Percentiles rank a stretch among this genome's conserved stretches.
Conservation (phyloP, 2,888 invertebrate species). For the Escarpia spicata region DNA sequence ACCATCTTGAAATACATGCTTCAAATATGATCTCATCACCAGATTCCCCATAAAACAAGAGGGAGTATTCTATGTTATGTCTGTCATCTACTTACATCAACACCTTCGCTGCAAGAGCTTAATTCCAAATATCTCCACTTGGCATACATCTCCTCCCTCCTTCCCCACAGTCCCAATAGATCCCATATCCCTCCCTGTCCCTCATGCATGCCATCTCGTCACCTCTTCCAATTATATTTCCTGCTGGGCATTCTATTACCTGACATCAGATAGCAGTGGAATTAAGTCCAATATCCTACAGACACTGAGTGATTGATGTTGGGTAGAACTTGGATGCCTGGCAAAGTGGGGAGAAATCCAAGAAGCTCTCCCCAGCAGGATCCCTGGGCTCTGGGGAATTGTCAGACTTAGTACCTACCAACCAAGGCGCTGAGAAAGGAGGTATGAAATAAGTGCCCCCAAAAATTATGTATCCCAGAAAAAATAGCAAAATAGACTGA, state of each 20-base stretch:
- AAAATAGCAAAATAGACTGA: too few relatives aligned
- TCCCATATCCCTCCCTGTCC: neutral
- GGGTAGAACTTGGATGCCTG: neutral
- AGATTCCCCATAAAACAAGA: neutral
- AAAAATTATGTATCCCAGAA: too few relatives aligned
- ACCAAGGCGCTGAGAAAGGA: neutral
- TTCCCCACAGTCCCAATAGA: neutral
- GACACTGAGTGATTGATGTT: neutral
- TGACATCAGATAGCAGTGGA: neutral
- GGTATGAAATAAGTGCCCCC: neutral
- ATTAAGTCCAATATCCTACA: neutral
- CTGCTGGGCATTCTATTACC: neutral
- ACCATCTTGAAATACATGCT: neutral
- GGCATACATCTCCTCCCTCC: neutral
- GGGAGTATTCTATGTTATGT: neutral
- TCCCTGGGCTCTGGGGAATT: neutral
- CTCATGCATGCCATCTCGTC: neutral
- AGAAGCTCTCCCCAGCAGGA: neutral
- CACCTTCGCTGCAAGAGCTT: neutral
- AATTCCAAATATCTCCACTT: neutral
- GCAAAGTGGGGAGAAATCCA: neutral
- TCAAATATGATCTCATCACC: neutral
- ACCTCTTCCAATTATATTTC: neutral
- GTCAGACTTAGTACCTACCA: neutral
- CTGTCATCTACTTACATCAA: neutral